These are phyloP conservation scores for Aythya baeri DNA, from an alignment of 2,113 vertebrate species.

Conservation along the genomic window DNA sequence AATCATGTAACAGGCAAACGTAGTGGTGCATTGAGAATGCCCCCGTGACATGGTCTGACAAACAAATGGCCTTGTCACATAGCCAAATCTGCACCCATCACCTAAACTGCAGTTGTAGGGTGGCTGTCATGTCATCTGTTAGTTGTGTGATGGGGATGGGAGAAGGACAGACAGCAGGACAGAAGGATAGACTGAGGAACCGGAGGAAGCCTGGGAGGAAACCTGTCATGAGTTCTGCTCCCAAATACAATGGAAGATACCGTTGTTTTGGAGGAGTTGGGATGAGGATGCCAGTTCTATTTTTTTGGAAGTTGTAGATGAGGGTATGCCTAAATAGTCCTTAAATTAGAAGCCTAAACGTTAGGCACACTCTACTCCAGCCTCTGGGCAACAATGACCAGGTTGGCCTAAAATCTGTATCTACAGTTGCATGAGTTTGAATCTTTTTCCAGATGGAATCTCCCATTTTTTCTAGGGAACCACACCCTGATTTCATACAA, in stretches of 20 bases:
- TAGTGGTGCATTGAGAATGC: neutral
- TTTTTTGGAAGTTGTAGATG: neutral
- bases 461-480: neutral
- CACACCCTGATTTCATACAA: neutral
- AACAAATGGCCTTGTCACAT: neutral
- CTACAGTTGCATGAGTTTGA: neutral
- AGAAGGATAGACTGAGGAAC: neutral
- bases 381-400: neutral
- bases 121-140: neutral
- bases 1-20: neutral
- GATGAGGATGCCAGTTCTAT: neutral
- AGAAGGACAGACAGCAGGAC: neutral
- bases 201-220: neutral
- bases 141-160: neutral
- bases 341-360: neutral
- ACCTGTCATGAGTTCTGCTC: neutral
- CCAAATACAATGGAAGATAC: neutral
- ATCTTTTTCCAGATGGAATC: neutral
- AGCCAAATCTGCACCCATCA: neutral
- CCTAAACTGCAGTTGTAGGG: neutral
- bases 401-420: neutral
- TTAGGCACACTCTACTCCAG: neutral
- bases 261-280: neutral
- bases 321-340: neutral
- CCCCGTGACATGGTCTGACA: neutral